Evolutionary conservation across 2,113 vertebrate species (phyloP), one percentile per base, ranked within the genome.

Genomic region (Hepsetus odoe): DNA sequence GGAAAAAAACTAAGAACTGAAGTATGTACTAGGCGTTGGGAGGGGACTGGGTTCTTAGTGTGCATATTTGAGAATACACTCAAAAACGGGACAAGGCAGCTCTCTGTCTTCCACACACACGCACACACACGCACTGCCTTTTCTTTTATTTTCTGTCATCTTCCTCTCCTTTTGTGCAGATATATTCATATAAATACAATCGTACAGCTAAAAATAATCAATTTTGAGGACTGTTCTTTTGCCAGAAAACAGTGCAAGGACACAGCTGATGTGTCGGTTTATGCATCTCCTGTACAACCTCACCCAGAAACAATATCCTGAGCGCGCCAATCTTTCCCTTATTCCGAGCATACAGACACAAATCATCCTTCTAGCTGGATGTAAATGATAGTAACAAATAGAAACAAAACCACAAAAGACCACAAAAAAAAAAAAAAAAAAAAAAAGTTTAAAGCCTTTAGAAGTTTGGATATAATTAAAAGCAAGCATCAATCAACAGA

Each of bases 101-200:
- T 30, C 24, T 72, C 53, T 33, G 24, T 55, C 51, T 55, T 55
- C n/a, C n/a, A 13, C 44, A 13, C 20, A 40, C 59, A 76, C 38
- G n/a, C n/a, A n/a, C n/a, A n/a, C n/a, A n/a, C n/a, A n/a, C n/a
- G n/a, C n/a, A n/a, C n/a, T 26, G 33, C 22, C 46, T 11, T 38
- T 35, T 13, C 20, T 12, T 28, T 26, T 7, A 8, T 51, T 58
- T 1, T 2, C 18, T 20, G 53, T 66, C 61, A 20, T 12, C 32
- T 66, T n/a, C 51, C 73, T 65, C 73, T 65, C 26, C 20, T 76
- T 24, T 58, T 56, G 70, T 46, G 70, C 53, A 28, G 11, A 61
- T 46, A 44, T 35, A 30, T 53, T 64, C 12, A 59, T 72, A 83
- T 83, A 83, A 83, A 83, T 80, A 83, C 73, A 80, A 55, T 67